These are phyloP conservation scores for Balaeniceps rex DNA, from an alignment of 2,113 vertebrate genomes.

Conservation along the genomic window DNA sequence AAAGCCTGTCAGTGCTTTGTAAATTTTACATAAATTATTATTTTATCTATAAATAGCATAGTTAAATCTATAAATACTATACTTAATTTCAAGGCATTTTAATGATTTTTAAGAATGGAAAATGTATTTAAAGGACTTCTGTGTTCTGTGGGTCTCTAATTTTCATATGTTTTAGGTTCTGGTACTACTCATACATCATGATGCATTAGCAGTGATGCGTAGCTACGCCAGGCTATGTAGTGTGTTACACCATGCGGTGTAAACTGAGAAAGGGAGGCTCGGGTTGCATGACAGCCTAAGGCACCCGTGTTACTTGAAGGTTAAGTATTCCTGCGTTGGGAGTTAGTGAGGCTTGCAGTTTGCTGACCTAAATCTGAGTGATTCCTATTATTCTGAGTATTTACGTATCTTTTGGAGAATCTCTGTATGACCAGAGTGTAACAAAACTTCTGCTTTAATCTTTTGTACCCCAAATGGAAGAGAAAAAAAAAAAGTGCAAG, in stretches of 20 bases:
- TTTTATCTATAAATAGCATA: background rate
- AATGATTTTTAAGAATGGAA: background rate
- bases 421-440: background rate
- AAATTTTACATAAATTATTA: constrained; percentile 15
- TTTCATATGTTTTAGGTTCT: background rate
- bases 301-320: background rate
- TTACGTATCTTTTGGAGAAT: background rate
- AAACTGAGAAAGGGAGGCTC: background rate
- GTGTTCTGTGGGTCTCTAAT: background rate
- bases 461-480: background rate
- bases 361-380: background rate
- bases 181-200: background rate
- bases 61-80: background rate
- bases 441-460: background rate
- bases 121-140: background rate
- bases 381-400: background rate
- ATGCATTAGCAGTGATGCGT: background rate
- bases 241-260: fast-evolving
- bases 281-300: background rate
- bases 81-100: background rate
- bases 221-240: background rate
- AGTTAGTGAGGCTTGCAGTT: background rate
- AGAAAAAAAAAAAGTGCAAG: background rate
- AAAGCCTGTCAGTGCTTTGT: background rate
- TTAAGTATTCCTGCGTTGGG: background rate